phyloP scores from a whole-genome alignment of 2,797 vertebrate species.

The Sternotherus odoratus region DNA sequence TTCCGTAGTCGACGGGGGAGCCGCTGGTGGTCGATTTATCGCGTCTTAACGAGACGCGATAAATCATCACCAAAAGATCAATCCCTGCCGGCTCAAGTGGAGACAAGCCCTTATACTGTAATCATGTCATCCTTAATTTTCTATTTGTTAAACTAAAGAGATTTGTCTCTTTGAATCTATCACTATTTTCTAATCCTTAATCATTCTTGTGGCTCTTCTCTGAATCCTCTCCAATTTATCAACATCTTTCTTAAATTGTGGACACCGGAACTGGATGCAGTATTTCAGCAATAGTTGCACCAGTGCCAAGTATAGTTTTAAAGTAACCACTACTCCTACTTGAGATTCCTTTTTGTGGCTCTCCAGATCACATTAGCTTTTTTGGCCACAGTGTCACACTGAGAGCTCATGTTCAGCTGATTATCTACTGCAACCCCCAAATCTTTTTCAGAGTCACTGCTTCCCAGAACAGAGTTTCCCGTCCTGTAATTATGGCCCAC shows the following conservation, averaged over 20 bases:
- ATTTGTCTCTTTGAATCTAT: background rate
- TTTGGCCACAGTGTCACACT: background rate
- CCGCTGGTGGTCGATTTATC: too few relatives aligned
- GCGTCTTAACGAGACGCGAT: too few relatives aligned
- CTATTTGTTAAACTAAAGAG: background rate
- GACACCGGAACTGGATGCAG: background rate
- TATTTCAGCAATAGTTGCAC: background rate
- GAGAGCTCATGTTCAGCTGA: background rate
- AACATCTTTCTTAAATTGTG: background rate
- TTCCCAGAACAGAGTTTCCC: too few relatives aligned
- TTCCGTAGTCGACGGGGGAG: too few relatives aligned
- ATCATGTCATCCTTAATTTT: background rate
- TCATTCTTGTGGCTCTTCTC: background rate
- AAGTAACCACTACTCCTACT: background rate
- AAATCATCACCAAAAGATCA: too few relatives aligned
- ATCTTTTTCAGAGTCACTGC: background rate
- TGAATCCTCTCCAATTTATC: background rate
- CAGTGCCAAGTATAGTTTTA: background rate
- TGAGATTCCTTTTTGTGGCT: background rate
- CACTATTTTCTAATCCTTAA: background rate
- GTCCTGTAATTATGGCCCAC: background rate
- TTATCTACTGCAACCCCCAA: background rate
- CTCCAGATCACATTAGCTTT: background rate
- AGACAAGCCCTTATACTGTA: too few relatives aligned
- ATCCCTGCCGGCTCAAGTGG: too few relatives aligned